Percentiles rank a stretch among this genome's conserved stretches.
These are phyloP conservation scores for Antennarius striatus DNA, from an alignment of 2,113 vertebrate species.

Conservation along the genomic window DNA sequence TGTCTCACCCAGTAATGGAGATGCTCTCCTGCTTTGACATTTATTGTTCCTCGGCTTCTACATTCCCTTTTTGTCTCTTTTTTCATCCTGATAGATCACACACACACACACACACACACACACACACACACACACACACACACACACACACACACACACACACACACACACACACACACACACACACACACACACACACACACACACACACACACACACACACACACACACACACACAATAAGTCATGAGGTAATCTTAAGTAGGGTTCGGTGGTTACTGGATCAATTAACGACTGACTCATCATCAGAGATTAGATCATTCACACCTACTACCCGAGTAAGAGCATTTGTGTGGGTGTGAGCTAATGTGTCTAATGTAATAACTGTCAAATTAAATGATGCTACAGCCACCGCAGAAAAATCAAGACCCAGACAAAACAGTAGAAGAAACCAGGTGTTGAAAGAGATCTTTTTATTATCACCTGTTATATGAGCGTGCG, in stretches of 20 bases:
- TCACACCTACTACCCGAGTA: conserved; percentile 24
- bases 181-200: neutral
- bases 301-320: conserved; percentile 53
- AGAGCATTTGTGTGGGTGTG: neutral
- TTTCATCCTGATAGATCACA: conserved; percentile 28
- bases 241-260: conserved; percentile 60
- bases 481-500: conserved; percentile 13
- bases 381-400: too few species aligned
- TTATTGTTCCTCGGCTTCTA: conserved; percentile 49
- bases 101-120: neutral
- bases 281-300: conserved; percentile 59
- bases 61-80: conserved; percentile 29
- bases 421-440: conserved; percentile 32
- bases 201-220: conserved; percentile 3
- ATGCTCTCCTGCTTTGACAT: conserved; percentile 36
- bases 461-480: conserved; percentile 40
- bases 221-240: neutral
- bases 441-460: conserved; percentile 54
- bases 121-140: neutral
- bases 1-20: conserved; percentile 48
- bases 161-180: neutral
- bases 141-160: too few species aligned
- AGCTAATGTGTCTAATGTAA: conserved; percentile 12
- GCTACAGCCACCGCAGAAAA: too few species aligned
- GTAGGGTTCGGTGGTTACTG: conserved; percentile 45